Base-by-base conservation (phyloP, 2,113 vertebrate species). In the Penelope pileata region DNA sequence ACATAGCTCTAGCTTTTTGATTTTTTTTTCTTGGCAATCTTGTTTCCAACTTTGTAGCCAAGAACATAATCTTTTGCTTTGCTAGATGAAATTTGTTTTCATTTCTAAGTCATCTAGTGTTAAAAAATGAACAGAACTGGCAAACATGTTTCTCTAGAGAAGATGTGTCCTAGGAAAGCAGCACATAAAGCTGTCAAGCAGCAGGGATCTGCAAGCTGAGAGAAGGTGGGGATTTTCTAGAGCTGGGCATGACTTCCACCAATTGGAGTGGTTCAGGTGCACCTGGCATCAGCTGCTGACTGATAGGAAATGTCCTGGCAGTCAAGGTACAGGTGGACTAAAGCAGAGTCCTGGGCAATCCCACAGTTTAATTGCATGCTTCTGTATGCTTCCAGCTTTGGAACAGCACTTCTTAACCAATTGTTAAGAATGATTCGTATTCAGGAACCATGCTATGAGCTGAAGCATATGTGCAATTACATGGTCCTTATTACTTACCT, bases 291-390 rank as follows among this genome's bases (percentile, higher is more conserved):
- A 62, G 51, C 45, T 90, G 40, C 42, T 54, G 26, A 12, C 34
- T 59, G 26, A 15, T 27, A 13, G 43, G 26, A 60, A 32, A 36
- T 0, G 2, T 66, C 30, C 54, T 83, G 53, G 7, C 48, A 79
- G 36, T 12, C 21, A 40, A 29, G 24, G n/a, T 12, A 36, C 29
- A 64, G 21, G 66, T 77, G 77, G 47, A 40, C 14, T 34, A 68
- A 68, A 73, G 29, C 73, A 36, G 43, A 68, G 32, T 29, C 36
- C 29, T 40, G 42, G 36, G 60, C 60, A 62, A 12, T 50, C 19
- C 36, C 29, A 13, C 24, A 51, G n/a, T 24, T 15, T 1, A n/a
- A 2, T 51, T 29, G 36, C 12, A 62, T 0, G 1, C 26, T 60
- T 60, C 42, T 69, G 43, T 21, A 51, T 8, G 4, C 16, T 86